Base-by-base conservation (phyloP, 2,113 vertebrate genomes). In the Chionodraco myersi region DNA sequence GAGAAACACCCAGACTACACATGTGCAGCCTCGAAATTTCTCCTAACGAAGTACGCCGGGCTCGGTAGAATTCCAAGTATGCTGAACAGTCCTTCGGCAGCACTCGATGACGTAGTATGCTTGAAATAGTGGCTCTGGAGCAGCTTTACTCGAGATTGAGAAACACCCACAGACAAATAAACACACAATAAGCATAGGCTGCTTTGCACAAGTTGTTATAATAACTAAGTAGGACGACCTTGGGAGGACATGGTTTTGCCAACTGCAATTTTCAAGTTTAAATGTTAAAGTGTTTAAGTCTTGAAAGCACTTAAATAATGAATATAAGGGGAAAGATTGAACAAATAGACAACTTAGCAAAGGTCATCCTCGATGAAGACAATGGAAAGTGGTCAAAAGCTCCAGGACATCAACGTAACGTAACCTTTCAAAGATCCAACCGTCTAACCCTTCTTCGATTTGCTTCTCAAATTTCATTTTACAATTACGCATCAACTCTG, bases 361-460 rank as follows among this genome's bases (percentile, higher is more conserved):
- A 53, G 8, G 10, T 36, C 5, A 53, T 13, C 6, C 23, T 16
- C 56, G 68, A 70, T 70, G 36, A 71, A 66, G 60, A 52, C 52
- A n/a, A 36, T 18, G 53, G 23, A 8, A 26, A 26, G 26, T 21
- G 34, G 7, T 36, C 14, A 14, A 66, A 73, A 44, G 26, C 6
- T 18, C 16, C 14, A 23, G 34, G 14, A 51, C 12, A 44, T 3
- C 9, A 2, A 49, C 51, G 10, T 56, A 60, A 65, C 49, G 45
- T 12, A 34, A 67, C 56, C 48, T 48, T 6, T 41, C 36, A 6
- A 13, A 23, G n/a, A 9, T 21, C 14, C 1, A 15, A 41, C n/a
- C 51, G 10, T 73, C 4, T 68, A 30, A 86, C 49, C 6, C 59
- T 34, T 72, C 10, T 71, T 45, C 45, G 2, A 47, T 45, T 49